phyloP scores from a whole-genome alignment of 2,888 invertebrate species.

The Agonopterix arenella region DNA sequence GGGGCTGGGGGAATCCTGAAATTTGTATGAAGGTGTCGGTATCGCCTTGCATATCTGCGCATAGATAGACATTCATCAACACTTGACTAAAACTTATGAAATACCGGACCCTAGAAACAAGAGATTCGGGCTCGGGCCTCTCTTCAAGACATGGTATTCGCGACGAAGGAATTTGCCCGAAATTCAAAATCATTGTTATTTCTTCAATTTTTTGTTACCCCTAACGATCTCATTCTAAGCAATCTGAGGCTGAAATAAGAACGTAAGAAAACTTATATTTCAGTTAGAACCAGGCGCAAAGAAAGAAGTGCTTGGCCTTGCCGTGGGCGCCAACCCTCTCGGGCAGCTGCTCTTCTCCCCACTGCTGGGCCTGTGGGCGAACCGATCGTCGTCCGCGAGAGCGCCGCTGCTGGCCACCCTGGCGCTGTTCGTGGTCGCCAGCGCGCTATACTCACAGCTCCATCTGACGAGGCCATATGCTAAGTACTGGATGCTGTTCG shows the following conservation, averaged over 20 bases:
- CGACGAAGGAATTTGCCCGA: no score
- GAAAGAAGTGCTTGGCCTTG: constrained; percentile 89
- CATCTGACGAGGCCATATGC: constrained; percentile 81
- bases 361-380: constrained; percentile 90
- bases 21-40: no score
- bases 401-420: constrained; percentile 83
- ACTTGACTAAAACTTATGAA: no score
- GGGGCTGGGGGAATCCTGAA: no score
- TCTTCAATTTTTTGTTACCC: no score
- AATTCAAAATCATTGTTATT: no score
- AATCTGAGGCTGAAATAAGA: neutral
- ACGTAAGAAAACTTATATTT: neutral
- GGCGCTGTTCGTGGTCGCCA: constrained; percentile 83
- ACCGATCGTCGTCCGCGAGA: constrained; percentile 83
- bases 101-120: no score
- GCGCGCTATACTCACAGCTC: constrained; percentile 84
- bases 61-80: no score
- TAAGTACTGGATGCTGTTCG: constrained; percentile 85
- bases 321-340: constrained; percentile 91
- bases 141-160: no score
- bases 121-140: no score
- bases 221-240: no score
- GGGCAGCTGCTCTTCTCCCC: constrained; percentile 93
- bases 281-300: constrained; percentile 88
- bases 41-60: no score